Conservation (phyloP, 2,888 invertebrate genomes). For the Chalcosyrphus nemorum region DNA sequence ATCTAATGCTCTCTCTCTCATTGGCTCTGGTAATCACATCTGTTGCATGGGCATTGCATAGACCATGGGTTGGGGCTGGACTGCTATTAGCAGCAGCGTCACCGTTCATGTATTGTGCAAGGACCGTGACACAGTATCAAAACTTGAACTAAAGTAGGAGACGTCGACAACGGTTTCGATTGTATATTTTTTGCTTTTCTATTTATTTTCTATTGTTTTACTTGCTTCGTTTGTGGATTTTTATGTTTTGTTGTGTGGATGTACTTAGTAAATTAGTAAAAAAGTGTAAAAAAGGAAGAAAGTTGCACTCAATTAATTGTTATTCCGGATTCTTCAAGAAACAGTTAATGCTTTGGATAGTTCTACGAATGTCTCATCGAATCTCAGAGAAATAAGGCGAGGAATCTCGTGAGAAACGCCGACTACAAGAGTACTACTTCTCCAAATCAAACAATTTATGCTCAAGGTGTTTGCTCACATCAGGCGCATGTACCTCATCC, state of each 20-base stretch:
- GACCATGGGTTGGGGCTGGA: slow-evolving; percentile 83
- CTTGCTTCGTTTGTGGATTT: background rate
- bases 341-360: no score
- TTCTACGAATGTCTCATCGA: no score
- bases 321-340: no score
- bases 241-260: no score
- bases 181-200: background rate
- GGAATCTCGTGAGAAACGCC: no score
- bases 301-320: no score
- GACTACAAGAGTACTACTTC: no score
- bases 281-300: no score
- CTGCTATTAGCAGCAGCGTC: slow-evolving; percentile 83
- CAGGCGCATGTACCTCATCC: no score
- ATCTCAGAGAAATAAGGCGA: no score
- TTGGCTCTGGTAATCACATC: slow-evolving; percentile 83
- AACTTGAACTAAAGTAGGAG: slow-evolving; percentile 71
- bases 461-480: no score
- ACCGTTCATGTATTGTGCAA: slow-evolving; percentile 83
- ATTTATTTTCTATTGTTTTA: background rate
- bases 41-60: slow-evolving; percentile 83
- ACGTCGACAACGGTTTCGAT: background rate
- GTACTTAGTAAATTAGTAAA: background rate
- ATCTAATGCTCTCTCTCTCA: slow-evolving; percentile 83
- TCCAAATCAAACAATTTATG: no score
- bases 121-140: slow-evolving; percentile 77